Percentiles rank a stretch among this genome's conserved stretches.
Conservation (phyloP, 2,797 vertebrate genomes). For the Spheniscus humboldti region DNA sequence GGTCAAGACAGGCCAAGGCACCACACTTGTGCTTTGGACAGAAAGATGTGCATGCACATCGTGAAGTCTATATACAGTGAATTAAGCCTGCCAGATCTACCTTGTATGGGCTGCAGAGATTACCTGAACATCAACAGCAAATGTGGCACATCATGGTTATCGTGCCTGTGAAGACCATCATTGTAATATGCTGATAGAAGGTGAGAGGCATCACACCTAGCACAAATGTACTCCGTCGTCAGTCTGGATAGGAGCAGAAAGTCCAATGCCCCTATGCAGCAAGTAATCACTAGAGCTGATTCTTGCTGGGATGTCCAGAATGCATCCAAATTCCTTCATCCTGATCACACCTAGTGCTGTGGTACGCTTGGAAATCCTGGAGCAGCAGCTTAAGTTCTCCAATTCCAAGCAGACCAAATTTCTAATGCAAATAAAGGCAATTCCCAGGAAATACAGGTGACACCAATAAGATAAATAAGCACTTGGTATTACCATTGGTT, state of each 20-base stretch:
- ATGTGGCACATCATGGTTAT: rapidly evolving
- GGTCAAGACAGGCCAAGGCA: background rate
- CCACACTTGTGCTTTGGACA: background rate
- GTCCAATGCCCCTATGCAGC: background rate
- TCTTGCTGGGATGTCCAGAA: background rate
- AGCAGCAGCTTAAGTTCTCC: background rate
- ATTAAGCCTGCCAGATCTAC: background rate
- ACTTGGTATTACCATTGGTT: background rate
- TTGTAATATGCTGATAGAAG: background rate
- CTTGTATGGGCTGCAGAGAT: background rate
- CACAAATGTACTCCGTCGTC: rapidly evolving
- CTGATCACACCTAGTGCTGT: background rate
- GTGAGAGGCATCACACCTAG: background rate
- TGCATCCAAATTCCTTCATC: background rate
- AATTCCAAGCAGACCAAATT: background rate
- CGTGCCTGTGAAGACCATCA: background rate
- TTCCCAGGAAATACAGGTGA: background rate
- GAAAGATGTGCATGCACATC: background rate
- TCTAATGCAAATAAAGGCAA: background rate
- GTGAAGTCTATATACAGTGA: background rate
- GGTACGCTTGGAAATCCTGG: background rate
- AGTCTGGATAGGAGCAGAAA: background rate
- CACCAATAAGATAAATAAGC: background rate
- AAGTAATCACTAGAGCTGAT: background rate
- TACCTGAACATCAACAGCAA: background rate